Evolutionary conservation across 2,888 invertebrate genomes (phyloP).

Genomic region (Cephus rjabovi): DNA sequence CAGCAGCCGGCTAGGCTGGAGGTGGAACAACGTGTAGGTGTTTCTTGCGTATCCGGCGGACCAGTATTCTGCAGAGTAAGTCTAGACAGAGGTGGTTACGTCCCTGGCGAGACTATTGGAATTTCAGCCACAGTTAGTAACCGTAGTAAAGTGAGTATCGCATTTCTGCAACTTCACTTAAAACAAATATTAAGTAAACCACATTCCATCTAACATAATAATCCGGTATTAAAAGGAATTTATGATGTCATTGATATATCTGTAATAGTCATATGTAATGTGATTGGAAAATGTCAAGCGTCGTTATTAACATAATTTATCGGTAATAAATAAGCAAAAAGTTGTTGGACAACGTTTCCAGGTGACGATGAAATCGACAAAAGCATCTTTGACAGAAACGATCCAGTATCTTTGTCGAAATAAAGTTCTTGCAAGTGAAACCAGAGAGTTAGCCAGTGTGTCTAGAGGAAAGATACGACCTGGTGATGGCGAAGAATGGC

Average conservation of each 20-base stretch:
- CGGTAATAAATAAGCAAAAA: constrained; percentile 1
- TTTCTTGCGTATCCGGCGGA: constrained; percentile 90
- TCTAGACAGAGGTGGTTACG: constrained; percentile 92
- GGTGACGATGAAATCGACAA: constrained; percentile 82
- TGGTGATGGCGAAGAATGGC: constrained; percentile 86
- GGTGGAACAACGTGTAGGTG: constrained; percentile 90
- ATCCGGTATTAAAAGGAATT: background rate
- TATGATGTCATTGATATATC: background rate
- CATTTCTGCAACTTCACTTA: constrained; percentile 13
- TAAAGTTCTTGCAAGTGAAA: constrained; percentile 88
- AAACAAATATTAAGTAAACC: background rate
- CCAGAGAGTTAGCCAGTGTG: constrained; percentile 84
- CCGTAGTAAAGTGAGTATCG: constrained; percentile 76
- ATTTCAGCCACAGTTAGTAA: constrained; percentile 88
- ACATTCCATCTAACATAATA: background rate
- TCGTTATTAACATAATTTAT: background rate
- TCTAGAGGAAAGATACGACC: constrained; percentile 84
- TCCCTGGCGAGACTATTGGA: constrained; percentile 92
- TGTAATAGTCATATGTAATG: background rate
- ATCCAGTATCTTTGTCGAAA: constrained; percentile 90
- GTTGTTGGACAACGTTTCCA: constrained; percentile 18
- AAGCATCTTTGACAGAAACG: constrained; percentile 90
- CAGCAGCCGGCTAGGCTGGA: constrained; percentile 92
- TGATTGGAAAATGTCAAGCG: background rate
- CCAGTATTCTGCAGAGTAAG: constrained; percentile 87